A percentile compares a stretch with the other conserved stretches of the same genome.
Conservation (phyloP, 2,113 vertebrate genomes). For the Abramis brama region DNA sequence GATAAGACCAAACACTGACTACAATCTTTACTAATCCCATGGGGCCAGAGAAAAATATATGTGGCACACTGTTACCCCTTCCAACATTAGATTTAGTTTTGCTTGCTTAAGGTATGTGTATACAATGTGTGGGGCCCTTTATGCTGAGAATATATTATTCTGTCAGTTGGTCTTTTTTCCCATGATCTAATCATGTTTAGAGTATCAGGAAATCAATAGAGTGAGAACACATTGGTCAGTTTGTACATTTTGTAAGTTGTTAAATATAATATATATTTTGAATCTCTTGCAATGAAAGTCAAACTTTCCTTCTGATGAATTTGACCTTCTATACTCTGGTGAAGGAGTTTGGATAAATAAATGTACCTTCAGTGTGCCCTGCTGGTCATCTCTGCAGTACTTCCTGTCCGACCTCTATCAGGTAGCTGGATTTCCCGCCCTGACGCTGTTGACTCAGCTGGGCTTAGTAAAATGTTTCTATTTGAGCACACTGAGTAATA, state of each 20-base stretch:
- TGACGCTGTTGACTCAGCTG: conserved; percentile 77
- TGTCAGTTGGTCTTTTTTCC: conserved; percentile 34
- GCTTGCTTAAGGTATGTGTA: conserved; percentile 48
- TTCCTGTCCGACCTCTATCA: conserved; percentile 55
- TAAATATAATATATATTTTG: not conserved
- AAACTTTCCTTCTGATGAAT: not conserved
- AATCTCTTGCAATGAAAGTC: not conserved
- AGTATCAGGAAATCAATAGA: conserved; percentile 23
- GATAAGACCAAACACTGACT: conserved; percentile 32
- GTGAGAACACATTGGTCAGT: conserved; percentile 11
- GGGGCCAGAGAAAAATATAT: conserved; percentile 38
- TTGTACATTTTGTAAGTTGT: not conserved
- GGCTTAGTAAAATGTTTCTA: conserved; percentile 65
- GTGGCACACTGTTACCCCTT: conserved; percentile 21
- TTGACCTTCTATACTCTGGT: not conserved
- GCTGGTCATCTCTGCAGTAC: not conserved
- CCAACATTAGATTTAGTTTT: conserved; percentile 44
- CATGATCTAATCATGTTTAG: conserved; percentile 42
- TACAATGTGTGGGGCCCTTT: conserved; percentile 28
- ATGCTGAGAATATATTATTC: conserved; percentile 30
- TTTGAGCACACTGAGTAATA: conserved; percentile 48
- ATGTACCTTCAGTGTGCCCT: conserved; percentile 14
- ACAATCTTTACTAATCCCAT: conserved; percentile 17
- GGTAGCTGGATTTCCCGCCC: conserved; percentile 63
- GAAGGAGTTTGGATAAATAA: conserved; percentile 1